Percentiles rank a stretch among this genome's conserved stretches.
These are phyloP conservation scores for Marmota flaviventris DNA, from an alignment of 2,113 vertebrate genomes.

Conservation along the genomic window DNA sequence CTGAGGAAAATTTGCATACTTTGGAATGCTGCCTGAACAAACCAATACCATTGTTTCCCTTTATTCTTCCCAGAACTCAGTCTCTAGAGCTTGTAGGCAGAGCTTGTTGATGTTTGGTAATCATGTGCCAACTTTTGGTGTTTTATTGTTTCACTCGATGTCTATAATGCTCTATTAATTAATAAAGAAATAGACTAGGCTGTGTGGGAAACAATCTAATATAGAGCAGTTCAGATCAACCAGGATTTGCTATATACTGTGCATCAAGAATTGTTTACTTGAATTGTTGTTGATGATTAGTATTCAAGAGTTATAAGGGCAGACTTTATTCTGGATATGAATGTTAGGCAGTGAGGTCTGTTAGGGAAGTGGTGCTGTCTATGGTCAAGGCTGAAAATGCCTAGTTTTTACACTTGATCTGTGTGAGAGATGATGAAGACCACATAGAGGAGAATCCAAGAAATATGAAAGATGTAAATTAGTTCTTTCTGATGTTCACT, in stretches of 20 bases:
- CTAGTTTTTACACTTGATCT: not conserved
- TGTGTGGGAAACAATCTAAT: not conserved
- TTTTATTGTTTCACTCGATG: not conserved
- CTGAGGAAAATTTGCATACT: not conserved
- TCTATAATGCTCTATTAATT: not conserved
- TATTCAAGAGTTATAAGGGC: not conserved
- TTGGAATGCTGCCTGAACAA: not conserved
- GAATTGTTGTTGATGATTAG: not conserved
- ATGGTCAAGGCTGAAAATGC: not conserved
- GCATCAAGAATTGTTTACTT: not conserved
- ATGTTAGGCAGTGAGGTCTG: not conserved
- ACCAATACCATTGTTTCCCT: not conserved
- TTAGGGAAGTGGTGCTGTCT: not conserved
- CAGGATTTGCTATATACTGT: not conserved
- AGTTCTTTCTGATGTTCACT: not conserved
- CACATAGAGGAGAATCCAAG: not conserved
- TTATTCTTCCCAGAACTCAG: not conserved
- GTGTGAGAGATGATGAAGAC: not conserved
- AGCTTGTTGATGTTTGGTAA: not conserved
- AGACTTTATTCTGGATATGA: not conserved
- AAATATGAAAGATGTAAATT: not conserved
- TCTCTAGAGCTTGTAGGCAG: not conserved
- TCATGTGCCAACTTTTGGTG: not conserved
- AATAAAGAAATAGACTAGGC: not conserved
- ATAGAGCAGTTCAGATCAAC: not conserved